Base-by-base conservation (phyloP, 2,113 vertebrate genomes). In the Ammodytes marinus region DNA sequence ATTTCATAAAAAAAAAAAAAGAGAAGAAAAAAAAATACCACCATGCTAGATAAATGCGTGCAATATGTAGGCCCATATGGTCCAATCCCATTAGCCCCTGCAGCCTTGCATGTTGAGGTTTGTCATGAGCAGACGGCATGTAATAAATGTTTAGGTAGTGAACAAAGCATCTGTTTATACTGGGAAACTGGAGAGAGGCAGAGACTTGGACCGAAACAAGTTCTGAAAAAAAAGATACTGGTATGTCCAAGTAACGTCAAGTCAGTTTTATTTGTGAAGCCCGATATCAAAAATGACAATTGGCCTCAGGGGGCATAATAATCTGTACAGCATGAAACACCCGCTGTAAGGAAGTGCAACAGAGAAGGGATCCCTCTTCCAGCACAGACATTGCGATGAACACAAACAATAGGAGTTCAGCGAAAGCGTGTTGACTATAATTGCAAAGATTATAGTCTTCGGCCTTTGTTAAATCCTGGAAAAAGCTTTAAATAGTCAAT, bases 1-100 rank as follows among this genome's bases (percentile, higher is more conserved):
- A 69, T 83, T 85, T 81, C 66, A 82, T 84, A 75, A 57, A 19
- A 76, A 74, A 37, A 4, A 63, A 79, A 2, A 15, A 67, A 35
- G 70, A 40, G 10, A 17, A 6, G 17, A 27, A 54, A 68, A 27
- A 81, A 82, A 84, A 54, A 72, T 8, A 63, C 69, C 46, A 80
- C 55, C 47, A 55, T 11, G 8, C 43, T 84, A 86, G 69, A 90
- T 86, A 57, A 83, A 88, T 89, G 80, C 0, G 0, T 57, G 72
- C 77, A 91, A 88, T 88, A 87, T 80, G 80, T 45, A 50, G n/a
- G 76, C 73, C 86, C 87, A 90, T 88, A 75, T 92, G 90, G 74
- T 86, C 67, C 66, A 65, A 60, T 88, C 78, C 82, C 80, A 92
- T 88, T 88, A 89, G 84, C 86, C 77, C 79, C 80, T 69, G 77